Percentiles rank a stretch among this genome's conserved stretches.
phyloP scores from a whole-genome alignment of 2,888 invertebrate species.

The Teinopalpus imperialis region DNA sequence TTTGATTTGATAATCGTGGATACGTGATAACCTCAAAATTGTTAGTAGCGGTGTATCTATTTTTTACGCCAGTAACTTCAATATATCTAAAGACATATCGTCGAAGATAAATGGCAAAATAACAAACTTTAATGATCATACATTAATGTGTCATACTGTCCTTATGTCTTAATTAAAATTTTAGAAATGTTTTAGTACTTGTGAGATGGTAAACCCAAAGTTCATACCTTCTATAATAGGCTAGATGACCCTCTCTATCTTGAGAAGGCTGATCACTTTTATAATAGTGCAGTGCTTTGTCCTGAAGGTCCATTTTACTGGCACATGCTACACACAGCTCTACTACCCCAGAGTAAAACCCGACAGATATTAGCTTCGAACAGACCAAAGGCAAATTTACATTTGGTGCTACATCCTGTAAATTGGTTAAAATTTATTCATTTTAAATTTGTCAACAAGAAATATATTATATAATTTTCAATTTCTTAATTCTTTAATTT shows the following conservation, averaged over 20 bases:
- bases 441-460: not conserved
- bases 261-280: constrained; percentile 90
- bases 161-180: no score
- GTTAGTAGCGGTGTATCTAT: no score
- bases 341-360: constrained; percentile 94
- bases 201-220: not conserved
- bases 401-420: constrained; percentile 89
- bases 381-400: constrained; percentile 93
- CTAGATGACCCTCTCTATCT: constrained; percentile 91
- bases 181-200: no score
- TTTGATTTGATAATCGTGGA: no score
- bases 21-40: no score
- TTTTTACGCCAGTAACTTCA: no score
- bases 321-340: constrained; percentile 94
- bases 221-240: constrained; percentile 84
- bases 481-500: constrained; percentile 23
- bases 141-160: no score
- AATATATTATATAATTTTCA: not conserved
- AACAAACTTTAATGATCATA: no score
- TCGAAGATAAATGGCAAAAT: no score
- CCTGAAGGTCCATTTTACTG: constrained; percentile 92
- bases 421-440: not conserved
- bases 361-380: constrained; percentile 89
- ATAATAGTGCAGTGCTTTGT: constrained; percentile 93
- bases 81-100: no score